Percentiles rank a stretch among this genome's conserved stretches.
These are phyloP conservation scores for Macrosoma leucophasiata DNA, from an alignment of 2,888 invertebrate species.

Conservation along the genomic window DNA sequence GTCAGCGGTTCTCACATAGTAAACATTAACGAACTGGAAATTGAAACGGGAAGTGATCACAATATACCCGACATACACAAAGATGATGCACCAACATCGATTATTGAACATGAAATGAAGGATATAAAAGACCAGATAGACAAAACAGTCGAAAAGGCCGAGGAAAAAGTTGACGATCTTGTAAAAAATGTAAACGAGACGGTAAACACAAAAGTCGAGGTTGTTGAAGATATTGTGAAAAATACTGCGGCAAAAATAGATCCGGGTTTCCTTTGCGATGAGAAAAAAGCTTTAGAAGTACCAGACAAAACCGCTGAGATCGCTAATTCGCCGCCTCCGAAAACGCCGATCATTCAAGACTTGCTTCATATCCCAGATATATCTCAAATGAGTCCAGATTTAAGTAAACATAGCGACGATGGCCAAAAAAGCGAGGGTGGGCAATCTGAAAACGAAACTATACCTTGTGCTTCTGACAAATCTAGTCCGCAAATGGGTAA, in stretches of 20 bases:
- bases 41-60: constrained; percentile 50
- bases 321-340: constrained; percentile 61
- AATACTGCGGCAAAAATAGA: constrained; percentile 43
- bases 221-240: constrained; percentile 52
- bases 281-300: constrained; percentile 47
- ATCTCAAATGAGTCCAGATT: constrained; percentile 53
- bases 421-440: constrained; percentile 62
- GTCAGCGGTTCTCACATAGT: constrained; percentile 70
- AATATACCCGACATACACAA: constrained; percentile 47
- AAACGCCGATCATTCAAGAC: constrained; percentile 60
- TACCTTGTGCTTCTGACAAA: constrained; percentile 66
- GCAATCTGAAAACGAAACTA: constrained; percentile 69
- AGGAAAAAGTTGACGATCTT: constrained; percentile 36
- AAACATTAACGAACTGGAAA: constrained; percentile 69
- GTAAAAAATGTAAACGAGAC: constrained; percentile 33
- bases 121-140: constrained; percentile 18
- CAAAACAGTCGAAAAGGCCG: constrained; percentile 20
- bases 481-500: constrained; percentile 64
- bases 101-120: constrained; percentile 29
- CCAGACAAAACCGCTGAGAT: constrained; percentile 52
- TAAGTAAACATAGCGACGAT: constrained; percentile 63
- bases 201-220: constrained; percentile 46
- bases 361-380: constrained; percentile 59
- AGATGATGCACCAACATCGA: constrained; percentile 33
- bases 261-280: constrained; percentile 45